Evolutionary conservation across 2,113 vertebrate species (phyloP), one percentile per base, ranked within the genome.

Genomic region (Bambusicola thoracicus): DNA sequence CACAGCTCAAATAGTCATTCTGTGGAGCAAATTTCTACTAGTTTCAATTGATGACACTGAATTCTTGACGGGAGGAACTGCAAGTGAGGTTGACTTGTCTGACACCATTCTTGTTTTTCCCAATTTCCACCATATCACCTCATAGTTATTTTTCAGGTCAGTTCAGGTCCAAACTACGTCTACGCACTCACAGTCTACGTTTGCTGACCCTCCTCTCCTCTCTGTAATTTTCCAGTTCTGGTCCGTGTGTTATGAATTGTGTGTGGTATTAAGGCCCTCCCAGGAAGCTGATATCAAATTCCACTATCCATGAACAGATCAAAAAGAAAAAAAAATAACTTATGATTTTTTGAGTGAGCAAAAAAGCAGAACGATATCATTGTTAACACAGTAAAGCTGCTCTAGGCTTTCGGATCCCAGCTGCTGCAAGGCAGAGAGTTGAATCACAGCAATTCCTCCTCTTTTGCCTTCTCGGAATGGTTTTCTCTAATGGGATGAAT

Each of bases 341-440:
- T 32, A 65, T 0, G 0, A 73, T 68, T 91, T 83, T 55, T 55
- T 51, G 38, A 87, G 34, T 8, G 19, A 83, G 43, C 36, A 70
- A 48, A 49, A 93, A 85, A 85, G 29, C 55, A 92, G 65, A 87
- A 58, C 16, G 0, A 12, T 25, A 21, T 85, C 53, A 76, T 79
- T 82, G 40, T 65, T 55, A 92, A 91, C 44, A 73, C 53, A 76
- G 49, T 14, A 67, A 77, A 90, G 65, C 82, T 94, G 76, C 43
- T 77, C 8, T 6, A 53, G 66, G 80, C 73, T 58, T 74, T 32
- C 79, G 62, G 34, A 5, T 59, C 68, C 38, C 63, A 87, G 87
- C 8, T 38, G 34, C 63, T 46, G 48, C 20, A 72, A 86, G 25
- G 48, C 10, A 3, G 49, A 65, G n/a, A 53, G 49, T 7, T 62